A percentile compares a stretch with the other conserved stretches of the same genome.
Conservation (phyloP, 2,888 invertebrate genomes). For the Mactromeris polynyma region DNA sequence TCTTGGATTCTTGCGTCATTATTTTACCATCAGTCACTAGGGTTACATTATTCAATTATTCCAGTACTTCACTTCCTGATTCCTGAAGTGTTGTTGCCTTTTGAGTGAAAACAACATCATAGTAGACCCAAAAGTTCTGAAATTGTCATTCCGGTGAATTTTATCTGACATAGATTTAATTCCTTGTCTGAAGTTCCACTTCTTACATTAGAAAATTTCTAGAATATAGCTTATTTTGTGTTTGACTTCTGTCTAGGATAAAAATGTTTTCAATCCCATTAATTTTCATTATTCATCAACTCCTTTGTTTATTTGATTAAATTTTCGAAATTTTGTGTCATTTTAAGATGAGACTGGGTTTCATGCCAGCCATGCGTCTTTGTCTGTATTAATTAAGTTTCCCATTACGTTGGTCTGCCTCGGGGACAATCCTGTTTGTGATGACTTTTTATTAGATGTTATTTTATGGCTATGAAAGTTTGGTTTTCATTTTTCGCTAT, state of each 20-base stretch:
- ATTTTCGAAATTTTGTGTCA: background rate
- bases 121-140: background rate
- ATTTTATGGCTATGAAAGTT: background rate
- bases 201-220: too few species aligned
- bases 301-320: constrained; percentile 22
- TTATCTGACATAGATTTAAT: background rate
- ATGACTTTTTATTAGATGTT: background rate
- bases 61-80: background rate
- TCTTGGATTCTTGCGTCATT: background rate
- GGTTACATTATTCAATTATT: background rate
- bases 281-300: background rate
- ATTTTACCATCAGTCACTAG: background rate
- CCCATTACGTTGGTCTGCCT: background rate
- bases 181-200: too few species aligned
- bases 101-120: background rate
- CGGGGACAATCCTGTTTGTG: background rate
- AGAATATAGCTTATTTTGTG: background rate
- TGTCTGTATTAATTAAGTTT: constrained; percentile 2
- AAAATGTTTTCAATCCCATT: background rate
- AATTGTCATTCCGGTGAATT: background rate
- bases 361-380: background rate
- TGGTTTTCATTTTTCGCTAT: background rate
- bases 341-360: background rate
- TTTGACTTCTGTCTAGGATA: background rate
- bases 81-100: background rate